Percentiles rank a stretch among this genome's conserved stretches.
phyloP scores from a whole-genome alignment of 2,113 vertebrate genomes.

The Ariopsis seemanni region DNA sequence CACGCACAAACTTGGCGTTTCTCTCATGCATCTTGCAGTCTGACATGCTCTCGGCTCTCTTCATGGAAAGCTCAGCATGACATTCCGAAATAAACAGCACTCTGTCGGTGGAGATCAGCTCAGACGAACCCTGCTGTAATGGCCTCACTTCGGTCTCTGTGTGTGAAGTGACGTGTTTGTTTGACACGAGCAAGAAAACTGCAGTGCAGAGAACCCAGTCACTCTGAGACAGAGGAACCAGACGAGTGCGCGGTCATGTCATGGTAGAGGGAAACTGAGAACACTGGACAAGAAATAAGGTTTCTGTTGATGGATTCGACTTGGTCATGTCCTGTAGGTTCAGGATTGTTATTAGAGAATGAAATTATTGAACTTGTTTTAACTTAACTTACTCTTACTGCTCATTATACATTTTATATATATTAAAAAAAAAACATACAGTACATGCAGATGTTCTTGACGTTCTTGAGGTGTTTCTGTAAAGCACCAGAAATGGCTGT shows the following conservation, averaged over 20 bases:
- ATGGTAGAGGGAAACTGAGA: background rate
- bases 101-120: slow-evolving; percentile 57
- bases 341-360: background rate
- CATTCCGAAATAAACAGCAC: slow-evolving; percentile 44
- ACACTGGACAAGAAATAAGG: background rate
- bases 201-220: slow-evolving; percentile 28
- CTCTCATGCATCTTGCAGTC: background rate
- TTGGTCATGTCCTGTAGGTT: background rate
- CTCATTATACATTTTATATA: too few relatives aligned
- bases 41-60: background rate
- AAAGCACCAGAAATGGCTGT: too few relatives aligned
- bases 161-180: slow-evolving; percentile 59
- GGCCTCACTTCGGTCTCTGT: slow-evolving; percentile 56
- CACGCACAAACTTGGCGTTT: background rate
- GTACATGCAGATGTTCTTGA: background rate
- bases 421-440: too few relatives aligned
- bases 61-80: slow-evolving; percentile 4
- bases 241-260: background rate
- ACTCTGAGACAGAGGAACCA: slow-evolving; percentile 1
- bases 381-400: too few relatives aligned
- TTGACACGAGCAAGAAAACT: slow-evolving; percentile 40
- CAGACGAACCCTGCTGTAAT: slow-evolving; percentile 52
- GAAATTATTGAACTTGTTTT: too few relatives aligned
- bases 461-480: too few relatives aligned
- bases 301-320: background rate